phyloP scores from a whole-genome alignment of 2,888 invertebrate genomes.

The Sisyra nigra region DNA sequence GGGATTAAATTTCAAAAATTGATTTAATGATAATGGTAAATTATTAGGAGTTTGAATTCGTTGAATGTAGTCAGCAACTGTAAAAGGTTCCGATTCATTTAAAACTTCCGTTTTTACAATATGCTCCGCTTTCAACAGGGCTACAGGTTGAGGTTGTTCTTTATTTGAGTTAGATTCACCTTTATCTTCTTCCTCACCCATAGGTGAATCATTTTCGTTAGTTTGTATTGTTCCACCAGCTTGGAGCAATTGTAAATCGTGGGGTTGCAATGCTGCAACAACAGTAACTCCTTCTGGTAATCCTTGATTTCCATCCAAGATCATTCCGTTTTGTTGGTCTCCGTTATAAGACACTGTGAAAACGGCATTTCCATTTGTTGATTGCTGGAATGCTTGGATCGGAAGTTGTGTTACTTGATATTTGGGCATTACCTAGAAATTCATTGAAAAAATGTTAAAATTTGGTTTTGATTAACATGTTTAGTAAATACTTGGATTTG shows the following conservation, averaged over 20 bases:
- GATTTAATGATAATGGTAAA: constrained; percentile 39
- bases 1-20: constrained; percentile 45
- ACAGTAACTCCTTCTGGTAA: constrained; percentile 48
- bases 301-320: constrained; percentile 28
- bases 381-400: constrained; percentile 55
- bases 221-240: constrained; percentile 14
- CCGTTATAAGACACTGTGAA: constrained; percentile 60
- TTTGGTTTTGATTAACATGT: not conserved
- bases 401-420: constrained; percentile 61
- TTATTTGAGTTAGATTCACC: constrained; percentile 24
- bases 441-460: too few species aligned
- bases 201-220: constrained; percentile 8
- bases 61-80: constrained; percentile 33
- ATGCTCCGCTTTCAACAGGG: constrained; percentile 30
- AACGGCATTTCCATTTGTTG: constrained; percentile 40
- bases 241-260: constrained; percentile 47
- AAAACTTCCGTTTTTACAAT: constrained; percentile 23
- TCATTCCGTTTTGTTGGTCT: constrained; percentile 31
- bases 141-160: constrained; percentile 29
- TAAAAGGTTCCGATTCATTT: constrained; percentile 24
- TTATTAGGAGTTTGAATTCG: constrained; percentile 23
- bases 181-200: constrained; percentile 16
- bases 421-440: constrained; percentile 31
- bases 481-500: constrained; percentile 50
- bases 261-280: constrained; percentile 47